phyloP scores from a whole-genome alignment of 1,140 invertebrate species.

The Nilaparvata lugens region DNA sequence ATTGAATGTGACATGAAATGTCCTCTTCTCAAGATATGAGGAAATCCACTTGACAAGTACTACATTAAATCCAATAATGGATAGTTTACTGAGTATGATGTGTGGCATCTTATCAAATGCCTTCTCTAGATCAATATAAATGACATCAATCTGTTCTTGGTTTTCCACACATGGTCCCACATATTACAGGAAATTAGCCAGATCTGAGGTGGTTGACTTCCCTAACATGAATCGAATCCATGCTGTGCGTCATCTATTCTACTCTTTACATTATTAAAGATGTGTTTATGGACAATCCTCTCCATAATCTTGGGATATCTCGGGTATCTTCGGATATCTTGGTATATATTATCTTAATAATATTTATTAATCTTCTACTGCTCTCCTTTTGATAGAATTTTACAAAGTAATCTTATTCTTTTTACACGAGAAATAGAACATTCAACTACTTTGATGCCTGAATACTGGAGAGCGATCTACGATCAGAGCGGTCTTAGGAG shows the following conservation, averaged over 20 bases:
- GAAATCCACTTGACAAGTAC: not conserved
- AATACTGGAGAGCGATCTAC: too few species aligned
- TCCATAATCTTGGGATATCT: not conserved
- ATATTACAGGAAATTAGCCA: not conserved
- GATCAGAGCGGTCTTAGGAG: too few species aligned
- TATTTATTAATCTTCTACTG: too few species aligned
- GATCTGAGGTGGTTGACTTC: not conserved
- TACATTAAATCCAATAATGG: not conserved
- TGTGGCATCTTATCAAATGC: not conserved
- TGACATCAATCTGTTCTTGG: too few species aligned
- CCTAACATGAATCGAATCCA: not conserved
- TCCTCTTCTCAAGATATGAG: not conserved
- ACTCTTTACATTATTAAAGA: not conserved
- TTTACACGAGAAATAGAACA: too few species aligned
- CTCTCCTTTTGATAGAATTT: too few species aligned
- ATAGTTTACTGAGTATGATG: not conserved
- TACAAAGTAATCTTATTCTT: too few species aligned
- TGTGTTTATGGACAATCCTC: not conserved
- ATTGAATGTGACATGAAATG: too few species aligned
- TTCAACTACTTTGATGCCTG: too few species aligned
- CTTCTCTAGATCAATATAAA: too few species aligned
- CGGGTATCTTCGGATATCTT: too few species aligned
- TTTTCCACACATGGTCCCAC: not conserved
- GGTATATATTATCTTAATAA: too few species aligned
- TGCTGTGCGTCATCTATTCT: not conserved